phyloP scores from a whole-genome alignment of 1,140 invertebrate species.

The Papilio machaon region DNA sequence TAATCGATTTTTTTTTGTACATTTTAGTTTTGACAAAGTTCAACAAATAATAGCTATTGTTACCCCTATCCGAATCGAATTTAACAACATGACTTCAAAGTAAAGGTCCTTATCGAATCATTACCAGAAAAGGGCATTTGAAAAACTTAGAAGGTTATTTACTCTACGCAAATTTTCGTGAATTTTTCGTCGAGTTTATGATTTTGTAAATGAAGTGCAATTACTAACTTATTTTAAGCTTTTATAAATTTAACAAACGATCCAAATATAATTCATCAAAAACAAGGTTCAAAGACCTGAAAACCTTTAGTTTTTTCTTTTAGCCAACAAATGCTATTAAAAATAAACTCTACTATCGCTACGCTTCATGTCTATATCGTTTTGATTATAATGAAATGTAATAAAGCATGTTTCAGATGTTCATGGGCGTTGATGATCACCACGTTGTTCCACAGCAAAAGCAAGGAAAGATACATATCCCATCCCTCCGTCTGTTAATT shows the following conservation, averaged over 20 bases:
- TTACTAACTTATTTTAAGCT: constrained; percentile 27
- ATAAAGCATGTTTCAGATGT: no score
- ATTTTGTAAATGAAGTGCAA: background rate
- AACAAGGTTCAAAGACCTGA: background rate
- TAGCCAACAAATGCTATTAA: background rate
- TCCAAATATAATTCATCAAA: constrained; percentile 37
- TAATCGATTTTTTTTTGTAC: no score
- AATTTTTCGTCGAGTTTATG: constrained; percentile 5
- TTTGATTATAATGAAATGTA: no score
- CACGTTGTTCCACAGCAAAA: no score
- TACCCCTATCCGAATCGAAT: background rate
- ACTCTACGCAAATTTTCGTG: background rate
- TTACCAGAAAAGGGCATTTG: constrained; percentile 1
- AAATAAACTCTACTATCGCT: no score
- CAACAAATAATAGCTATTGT: background rate
- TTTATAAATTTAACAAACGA: constrained; percentile 41
- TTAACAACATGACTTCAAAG: background rate
- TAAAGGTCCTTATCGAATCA: background rate
- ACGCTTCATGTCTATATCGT: no score
- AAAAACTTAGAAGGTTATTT: constrained; percentile 14
- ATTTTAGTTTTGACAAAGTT: no score
- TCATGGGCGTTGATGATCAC: no score
- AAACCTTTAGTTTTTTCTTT: background rate
- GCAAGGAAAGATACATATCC: no score
- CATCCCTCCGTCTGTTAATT: no score